phyloP scores from a whole-genome alignment of 2,113 vertebrate genomes.

The Callopanchax toddi region DNA sequence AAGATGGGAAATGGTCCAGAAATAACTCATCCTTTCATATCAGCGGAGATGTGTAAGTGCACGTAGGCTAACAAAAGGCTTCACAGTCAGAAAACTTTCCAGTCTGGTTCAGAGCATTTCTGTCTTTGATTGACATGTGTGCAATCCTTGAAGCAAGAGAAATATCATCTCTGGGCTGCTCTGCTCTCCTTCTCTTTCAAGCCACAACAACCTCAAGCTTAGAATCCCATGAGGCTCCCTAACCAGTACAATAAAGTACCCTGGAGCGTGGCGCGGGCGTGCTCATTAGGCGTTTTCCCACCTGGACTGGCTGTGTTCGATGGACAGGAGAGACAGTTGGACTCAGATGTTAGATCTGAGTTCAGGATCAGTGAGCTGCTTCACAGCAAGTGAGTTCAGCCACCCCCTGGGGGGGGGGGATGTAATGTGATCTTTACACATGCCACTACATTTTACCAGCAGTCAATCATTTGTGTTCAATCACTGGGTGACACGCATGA shows the following conservation, averaged over 20 bases:
- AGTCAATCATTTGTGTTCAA: conserved; percentile 36
- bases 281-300: conserved; percentile 8
- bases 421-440: conserved; percentile 32
- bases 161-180: conserved; percentile 4
- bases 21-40: conserved; percentile 10
- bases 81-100: not conserved
- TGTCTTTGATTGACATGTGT: conserved; percentile 29
- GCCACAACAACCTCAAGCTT: not conserved
- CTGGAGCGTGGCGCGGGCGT: conserved; percentile 5
- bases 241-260: conserved; percentile 15
- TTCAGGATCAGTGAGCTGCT: conserved; percentile 50
- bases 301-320: not conserved
- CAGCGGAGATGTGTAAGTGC: conserved; percentile 12
- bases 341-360: conserved; percentile 31
- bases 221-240: conserved; percentile 16
- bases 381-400: conserved; percentile 26
- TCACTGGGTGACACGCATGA: conserved; percentile 25
- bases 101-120: conserved; percentile 24
- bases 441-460: conserved; percentile 26
- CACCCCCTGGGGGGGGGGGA: conserved; percentile 10
- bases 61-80: too few relatives aligned
- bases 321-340: conserved; percentile 14
- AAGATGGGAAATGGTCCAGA: conserved; percentile 5
- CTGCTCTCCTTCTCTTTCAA: conserved; percentile 14
- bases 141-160: conserved; percentile 12